These are phyloP conservation scores for Hippocampus mohnikei DNA, from an alignment of 2,113 vertebrate species.

Conservation along the genomic window DNA sequence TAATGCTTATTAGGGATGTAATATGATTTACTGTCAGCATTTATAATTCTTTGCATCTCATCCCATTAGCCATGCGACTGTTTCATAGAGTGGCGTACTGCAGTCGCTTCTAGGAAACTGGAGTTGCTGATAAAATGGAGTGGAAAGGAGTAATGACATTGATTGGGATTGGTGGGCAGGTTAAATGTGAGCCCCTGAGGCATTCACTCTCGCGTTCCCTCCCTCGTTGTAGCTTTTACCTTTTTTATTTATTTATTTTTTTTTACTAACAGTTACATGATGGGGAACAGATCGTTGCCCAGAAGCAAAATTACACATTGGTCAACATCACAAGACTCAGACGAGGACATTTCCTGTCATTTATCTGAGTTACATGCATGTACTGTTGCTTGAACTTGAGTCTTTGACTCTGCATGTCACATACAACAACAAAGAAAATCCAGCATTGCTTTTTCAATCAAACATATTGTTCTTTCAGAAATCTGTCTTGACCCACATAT, in stretches of 20 bases:
- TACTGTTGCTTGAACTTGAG: constrained; percentile 3
- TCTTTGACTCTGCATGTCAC: not conserved
- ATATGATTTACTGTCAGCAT: constrained; percentile 99
- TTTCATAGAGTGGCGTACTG: constrained; percentile 89
- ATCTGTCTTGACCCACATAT: not conserved
- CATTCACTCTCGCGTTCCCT: constrained; percentile 36
- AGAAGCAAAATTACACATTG: constrained; percentile 47
- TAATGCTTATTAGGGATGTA: constrained; percentile 99
- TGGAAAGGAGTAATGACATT: constrained; percentile 87
- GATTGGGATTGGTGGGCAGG: constrained; percentile 85
- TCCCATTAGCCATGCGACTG: constrained; percentile 97
- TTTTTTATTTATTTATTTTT: constrained; percentile 34
- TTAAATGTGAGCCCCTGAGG: constrained; percentile 68
- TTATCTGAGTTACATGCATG: constrained; percentile 41
- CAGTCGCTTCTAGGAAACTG: constrained; percentile 88
- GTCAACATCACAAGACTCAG: constrained; percentile 48
- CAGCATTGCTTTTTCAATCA: not conserved
- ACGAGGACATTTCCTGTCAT: constrained; percentile 45
- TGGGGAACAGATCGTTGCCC: constrained; percentile 30
- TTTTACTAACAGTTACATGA: constrained; percentile 38
- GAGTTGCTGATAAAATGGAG: constrained; percentile 78
- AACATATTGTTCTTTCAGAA: not conserved
- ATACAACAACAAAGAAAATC: constrained; percentile 5
- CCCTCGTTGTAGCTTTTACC: constrained; percentile 29
- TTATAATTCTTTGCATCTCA: constrained; percentile 99